Conservation (phyloP, 2,888 invertebrate genomes). For the Patella depressa region DNA sequence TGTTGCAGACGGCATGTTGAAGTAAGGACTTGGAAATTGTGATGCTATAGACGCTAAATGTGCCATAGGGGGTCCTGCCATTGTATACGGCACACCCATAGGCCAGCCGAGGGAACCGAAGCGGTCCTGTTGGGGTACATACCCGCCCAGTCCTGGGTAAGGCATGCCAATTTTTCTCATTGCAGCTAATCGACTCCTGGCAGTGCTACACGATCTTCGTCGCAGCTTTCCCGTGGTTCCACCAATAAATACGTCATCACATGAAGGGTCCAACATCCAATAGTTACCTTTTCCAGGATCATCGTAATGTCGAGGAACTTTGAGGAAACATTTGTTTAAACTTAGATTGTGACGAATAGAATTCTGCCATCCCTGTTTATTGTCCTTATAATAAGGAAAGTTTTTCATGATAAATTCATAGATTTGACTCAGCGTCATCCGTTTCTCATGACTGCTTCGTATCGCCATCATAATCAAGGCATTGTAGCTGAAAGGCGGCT, state of each 20-base stretch:
- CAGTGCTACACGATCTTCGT: slow-evolving; percentile 86
- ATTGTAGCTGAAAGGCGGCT: slow-evolving; percentile 98
- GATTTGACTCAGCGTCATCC: slow-evolving; percentile 94
- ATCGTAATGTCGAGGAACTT: slow-evolving; percentile 89
- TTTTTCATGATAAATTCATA: slow-evolving; percentile 99
- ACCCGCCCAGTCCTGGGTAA: slow-evolving; percentile 45
- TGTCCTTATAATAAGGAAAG: slow-evolving; percentile 97
- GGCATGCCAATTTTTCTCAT: slow-evolving; percentile 79
- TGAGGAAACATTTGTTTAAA: slow-evolving; percentile 98
- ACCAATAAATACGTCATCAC: slow-evolving; percentile 98
- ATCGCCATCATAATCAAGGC: slow-evolving; percentile 99
- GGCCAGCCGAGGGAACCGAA: slow-evolving; percentile 40
- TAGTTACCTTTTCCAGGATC: slow-evolving; percentile 99
- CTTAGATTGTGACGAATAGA: slow-evolving; percentile 97
- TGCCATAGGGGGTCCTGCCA: slow-evolving; percentile 32
- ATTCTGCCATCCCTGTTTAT: slow-evolving; percentile 99
- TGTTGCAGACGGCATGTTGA: slow-evolving; percentile 14
- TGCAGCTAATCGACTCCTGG: slow-evolving; percentile 88
- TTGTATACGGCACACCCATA: slow-evolving; percentile 32
- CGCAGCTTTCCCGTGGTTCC: slow-evolving; percentile 96
- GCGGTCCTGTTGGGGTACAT: slow-evolving; percentile 44
- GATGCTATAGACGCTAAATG: slow-evolving; percentile 16
- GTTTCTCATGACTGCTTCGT: slow-evolving; percentile 91
- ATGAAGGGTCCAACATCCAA: slow-evolving; percentile 98
- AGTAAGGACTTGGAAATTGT: background rate